Percentiles rank a stretch among this genome's conserved stretches.
phyloP scores from a whole-genome alignment of 2,113 vertebrate genomes.

The Neomonachus schauinslandi region DNA sequence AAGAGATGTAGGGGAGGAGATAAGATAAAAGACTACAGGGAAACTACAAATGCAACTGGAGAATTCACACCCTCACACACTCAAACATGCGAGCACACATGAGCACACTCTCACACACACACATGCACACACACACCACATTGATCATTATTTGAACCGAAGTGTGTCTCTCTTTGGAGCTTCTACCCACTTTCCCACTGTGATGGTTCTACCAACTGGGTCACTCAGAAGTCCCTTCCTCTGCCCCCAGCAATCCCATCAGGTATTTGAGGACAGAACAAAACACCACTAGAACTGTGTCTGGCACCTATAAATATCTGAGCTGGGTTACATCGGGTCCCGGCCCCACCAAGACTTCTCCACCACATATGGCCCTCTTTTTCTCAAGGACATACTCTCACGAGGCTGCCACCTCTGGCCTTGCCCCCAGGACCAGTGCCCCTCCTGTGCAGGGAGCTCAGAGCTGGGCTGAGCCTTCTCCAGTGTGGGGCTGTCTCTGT shows the following conservation, averaged over 20 bases:
- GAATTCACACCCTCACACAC: background rate
- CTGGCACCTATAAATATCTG: background rate
- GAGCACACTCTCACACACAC: background rate
- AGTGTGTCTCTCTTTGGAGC: background rate
- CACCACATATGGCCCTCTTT: background rate
- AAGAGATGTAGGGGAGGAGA: background rate
- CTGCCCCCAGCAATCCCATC: background rate
- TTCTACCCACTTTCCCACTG: background rate
- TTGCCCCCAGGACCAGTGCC: background rate
- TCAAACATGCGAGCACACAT: background rate
- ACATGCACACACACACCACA: background rate
- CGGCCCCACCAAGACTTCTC: background rate
- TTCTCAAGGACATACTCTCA: background rate
- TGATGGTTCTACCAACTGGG: background rate
- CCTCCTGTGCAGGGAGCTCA: background rate
- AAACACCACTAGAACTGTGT: background rate
- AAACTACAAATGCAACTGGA: background rate
- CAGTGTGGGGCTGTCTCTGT: background rate
- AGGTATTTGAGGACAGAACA: background rate
- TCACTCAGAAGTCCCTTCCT: background rate
- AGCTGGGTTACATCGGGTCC: background rate
- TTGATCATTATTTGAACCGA: background rate
- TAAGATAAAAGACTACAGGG: background rate
- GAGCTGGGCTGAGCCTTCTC: background rate
- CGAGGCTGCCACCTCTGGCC: accelerated